Evolutionary conservation across 2,113 vertebrate genomes (phyloP).

Genomic region (Piaya cayana): DNA sequence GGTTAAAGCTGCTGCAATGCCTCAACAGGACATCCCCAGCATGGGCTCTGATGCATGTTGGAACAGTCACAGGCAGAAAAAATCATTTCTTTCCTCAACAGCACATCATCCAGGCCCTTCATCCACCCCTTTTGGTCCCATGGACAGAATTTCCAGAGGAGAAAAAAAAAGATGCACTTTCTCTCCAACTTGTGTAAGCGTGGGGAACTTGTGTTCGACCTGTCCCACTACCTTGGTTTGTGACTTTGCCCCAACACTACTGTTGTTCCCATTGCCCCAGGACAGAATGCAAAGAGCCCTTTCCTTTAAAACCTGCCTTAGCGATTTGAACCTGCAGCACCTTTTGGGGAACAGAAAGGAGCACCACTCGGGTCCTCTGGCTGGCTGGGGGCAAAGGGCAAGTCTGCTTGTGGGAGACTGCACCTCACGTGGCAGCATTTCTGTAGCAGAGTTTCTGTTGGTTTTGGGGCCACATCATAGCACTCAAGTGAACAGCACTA

Average conservation of each 20-base stretch:
- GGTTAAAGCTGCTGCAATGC: background rate
- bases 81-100: background rate
- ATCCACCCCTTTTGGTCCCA: background rate
- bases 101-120: background rate
- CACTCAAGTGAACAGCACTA: background rate
- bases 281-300: rapidly evolving
- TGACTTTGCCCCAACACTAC: background rate
- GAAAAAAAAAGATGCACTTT: background rate
- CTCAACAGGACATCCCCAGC: background rate
- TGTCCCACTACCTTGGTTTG: background rate
- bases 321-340: background rate
- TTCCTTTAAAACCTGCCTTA: background rate
- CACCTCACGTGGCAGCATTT: rapidly evolving
- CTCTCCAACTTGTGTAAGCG: background rate
- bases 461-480: background rate
- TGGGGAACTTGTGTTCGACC: rapidly evolving
- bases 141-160: background rate
- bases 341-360: background rate
- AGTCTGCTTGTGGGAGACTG: background rate
- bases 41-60: background rate
- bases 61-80: background rate
- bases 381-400: background rate
- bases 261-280: rapidly evolving
- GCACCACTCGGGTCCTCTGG: background rate
- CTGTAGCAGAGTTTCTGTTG: background rate